A percentile compares a stretch with the other conserved stretches of the same genome.
phyloP scores from a whole-genome alignment of 1,140 invertebrate genomes.

The Drosophila gunungcola region DNA sequence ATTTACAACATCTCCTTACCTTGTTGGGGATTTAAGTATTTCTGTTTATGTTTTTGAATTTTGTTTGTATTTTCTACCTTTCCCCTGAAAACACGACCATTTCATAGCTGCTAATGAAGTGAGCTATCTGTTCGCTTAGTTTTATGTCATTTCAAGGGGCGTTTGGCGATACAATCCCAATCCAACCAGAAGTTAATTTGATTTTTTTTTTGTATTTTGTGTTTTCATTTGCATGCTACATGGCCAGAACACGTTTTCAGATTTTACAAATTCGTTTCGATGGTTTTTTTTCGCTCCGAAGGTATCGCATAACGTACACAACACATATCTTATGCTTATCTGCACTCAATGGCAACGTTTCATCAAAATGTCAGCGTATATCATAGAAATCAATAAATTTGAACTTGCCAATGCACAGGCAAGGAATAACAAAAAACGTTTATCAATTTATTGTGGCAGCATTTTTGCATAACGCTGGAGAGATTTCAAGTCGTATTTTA shows the following conservation, averaged over 20 bases:
- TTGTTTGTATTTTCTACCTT: conserved; percentile 20
- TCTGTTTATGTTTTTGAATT: conserved; percentile 24
- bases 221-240: conserved; percentile 45
- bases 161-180: conserved; percentile 1
- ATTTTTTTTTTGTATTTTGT: conserved; percentile 46
- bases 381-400: conserved; percentile 83
- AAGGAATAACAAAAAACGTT: conserved; percentile 35
- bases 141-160: conserved; percentile 53
- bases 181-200: conserved; percentile 58
- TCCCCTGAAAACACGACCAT: conserved; percentile 25
- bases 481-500: conserved; percentile 43
- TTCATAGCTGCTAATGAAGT: conserved; percentile 70
- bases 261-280: conserved; percentile 72
- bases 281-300: conserved; percentile 43
- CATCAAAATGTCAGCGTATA: conserved; percentile 80
- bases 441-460: conserved; percentile 61
- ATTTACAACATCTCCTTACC: conserved; percentile 50
- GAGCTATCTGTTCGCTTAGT: conserved; percentile 50
- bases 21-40: conserved; percentile 33
- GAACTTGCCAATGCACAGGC: conserved; percentile 48
- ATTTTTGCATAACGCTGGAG: conserved; percentile 40
- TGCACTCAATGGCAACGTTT: conserved; percentile 78
- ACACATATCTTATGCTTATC: conserved; percentile 75
- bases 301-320: conserved; percentile 36
- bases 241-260: conserved; percentile 70